These are phyloP conservation scores for Drosophila lowei DNA, from an alignment of 1,140 invertebrate species.

Conservation along the genomic window DNA sequence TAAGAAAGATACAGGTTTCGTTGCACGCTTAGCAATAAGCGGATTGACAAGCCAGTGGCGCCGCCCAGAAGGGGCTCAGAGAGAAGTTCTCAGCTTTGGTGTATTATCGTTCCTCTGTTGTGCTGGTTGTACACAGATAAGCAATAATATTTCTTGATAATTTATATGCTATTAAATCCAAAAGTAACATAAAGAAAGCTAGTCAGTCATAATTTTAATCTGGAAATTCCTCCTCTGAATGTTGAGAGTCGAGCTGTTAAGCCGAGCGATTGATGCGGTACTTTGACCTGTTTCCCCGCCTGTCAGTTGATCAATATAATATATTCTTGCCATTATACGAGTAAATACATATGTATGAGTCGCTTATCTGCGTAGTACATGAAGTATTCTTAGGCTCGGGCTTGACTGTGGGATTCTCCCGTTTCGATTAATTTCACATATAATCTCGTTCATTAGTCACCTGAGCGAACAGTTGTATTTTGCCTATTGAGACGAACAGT, in stretches of 20 bases:
- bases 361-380: conserved; percentile 17
- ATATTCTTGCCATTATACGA: conserved; percentile 4
- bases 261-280: background rate
- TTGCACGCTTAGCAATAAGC: conserved; percentile 1
- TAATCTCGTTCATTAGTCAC: conserved; percentile 26
- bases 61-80: background rate
- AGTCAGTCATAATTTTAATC: background rate
- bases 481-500: conserved; percentile 21
- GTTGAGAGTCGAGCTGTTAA: conserved; percentile 9
- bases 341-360: background rate
- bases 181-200: background rate
- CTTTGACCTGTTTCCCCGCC: conserved; percentile 15
- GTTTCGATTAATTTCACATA: conserved; percentile 34
- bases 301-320: conserved; percentile 7
- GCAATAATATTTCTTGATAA: no score
- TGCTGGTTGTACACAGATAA: no score
- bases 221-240: conserved; percentile 9
- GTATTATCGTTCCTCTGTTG: no score
- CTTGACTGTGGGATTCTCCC: conserved; percentile 63
- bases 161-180: no score
- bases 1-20: conserved; percentile 27
- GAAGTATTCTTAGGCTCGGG: conserved; percentile 22
- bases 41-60: conserved; percentile 25
- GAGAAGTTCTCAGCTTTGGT: no score
- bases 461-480: conserved; percentile 25